Base-by-base conservation (phyloP, 2,888 invertebrate species). In the Eupithecia subumbrata region DNA sequence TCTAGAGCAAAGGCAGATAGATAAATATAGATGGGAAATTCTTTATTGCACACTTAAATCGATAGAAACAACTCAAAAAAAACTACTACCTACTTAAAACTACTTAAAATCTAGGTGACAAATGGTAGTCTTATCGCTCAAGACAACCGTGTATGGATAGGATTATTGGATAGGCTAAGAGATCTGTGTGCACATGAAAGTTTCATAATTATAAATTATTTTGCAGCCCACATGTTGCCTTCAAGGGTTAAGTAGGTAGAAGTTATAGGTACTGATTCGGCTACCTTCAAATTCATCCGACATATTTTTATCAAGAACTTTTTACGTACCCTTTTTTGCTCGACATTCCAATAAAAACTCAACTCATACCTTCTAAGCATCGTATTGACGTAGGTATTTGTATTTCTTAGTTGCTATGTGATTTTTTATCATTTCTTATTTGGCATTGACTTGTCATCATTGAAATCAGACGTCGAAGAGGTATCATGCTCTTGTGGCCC, bases 401-500 rank as follows among this genome's bases (percentile, higher is more conserved):
- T 43, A 68, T 63, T 18, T 43, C 40, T 56, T 14, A 76, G 71
- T 73, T 75, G 74, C 77, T 69, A 70, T 75, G 77, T 56, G 22
- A 18, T 37, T 76, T 71, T 76, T 77, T 74, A 56, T 63, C 16
- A 74, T 74, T 74, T 64, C 64, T 71, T 63, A 70, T 74, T 74
- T 76, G 68, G 71, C 77, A 78, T 79, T 80, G 77, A 76, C 69
- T 76, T 76, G 63, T 64, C 68, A 67, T 74, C 56, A 16, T 64
- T 34, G 16, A 16, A 64, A 34, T 64, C 16, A 34, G 34, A 18
- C 34, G 16, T 34, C 11, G 64, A 34, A 34, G 30, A 34, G 60
- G 25, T 60, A 22, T 22, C 22, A 56, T 22, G 22, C 22, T 56
- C 56, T 56, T 56, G 22, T 22, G 22, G 56, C 22, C 56, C 56